Conservation (phyloP, 2,888 invertebrate species). For the Miltochrista miniata region DNA sequence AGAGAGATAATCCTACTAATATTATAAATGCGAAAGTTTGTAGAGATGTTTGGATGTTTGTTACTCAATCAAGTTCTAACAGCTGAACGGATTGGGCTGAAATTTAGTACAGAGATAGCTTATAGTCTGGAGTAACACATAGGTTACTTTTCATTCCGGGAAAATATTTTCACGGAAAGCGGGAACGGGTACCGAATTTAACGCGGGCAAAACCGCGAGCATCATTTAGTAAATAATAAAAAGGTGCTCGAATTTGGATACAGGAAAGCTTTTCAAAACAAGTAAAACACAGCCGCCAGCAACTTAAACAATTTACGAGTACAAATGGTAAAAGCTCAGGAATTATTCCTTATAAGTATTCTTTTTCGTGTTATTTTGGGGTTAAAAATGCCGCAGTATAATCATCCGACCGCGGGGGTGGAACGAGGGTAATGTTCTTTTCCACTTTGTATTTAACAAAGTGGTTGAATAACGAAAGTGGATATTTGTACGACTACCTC, state of each 20-base stretch:
- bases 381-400: conserved; percentile 18
- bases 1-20: too few relatives aligned
- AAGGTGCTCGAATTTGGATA: not conserved
- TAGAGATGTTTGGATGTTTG: too few relatives aligned
- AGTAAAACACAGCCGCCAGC: not conserved
- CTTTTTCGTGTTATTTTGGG: conserved; percentile 5
- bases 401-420: conserved; percentile 8
- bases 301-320: not conserved
- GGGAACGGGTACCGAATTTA: too few relatives aligned
- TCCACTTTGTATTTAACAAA: conserved; percentile 9
- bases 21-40: too few relatives aligned
- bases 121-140: too few relatives aligned
- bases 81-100: too few relatives aligned
- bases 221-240: too few relatives aligned
- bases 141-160: too few relatives aligned
- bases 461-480: conserved; percentile 12
- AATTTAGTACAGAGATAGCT: too few relatives aligned
- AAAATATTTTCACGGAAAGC: too few relatives aligned
- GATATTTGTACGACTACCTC: conserved; percentile 4
- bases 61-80: too few relatives aligned
- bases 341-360: not conserved
- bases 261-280: not conserved
- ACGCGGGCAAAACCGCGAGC: too few relatives aligned
- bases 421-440: conserved; percentile 11
- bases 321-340: not conserved